These are phyloP conservation scores for Sceloporus tristichus DNA, from an alignment of 2,113 vertebrate species.

Conservation along the genomic window DNA sequence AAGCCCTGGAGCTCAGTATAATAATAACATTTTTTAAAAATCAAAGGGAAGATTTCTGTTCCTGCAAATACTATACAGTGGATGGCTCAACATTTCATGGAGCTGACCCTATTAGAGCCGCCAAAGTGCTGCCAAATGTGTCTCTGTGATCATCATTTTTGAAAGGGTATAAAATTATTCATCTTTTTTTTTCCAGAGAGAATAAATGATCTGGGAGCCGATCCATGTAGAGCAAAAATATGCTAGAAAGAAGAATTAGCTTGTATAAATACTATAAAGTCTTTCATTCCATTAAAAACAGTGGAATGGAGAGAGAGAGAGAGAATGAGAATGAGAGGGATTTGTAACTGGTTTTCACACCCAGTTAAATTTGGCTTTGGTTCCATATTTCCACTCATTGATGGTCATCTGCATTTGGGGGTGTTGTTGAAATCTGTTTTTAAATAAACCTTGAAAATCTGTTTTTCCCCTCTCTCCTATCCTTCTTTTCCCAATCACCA, in stretches of 20 bases:
- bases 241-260: conserved; percentile 18
- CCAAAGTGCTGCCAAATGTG: fast-evolving
- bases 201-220: not conserved
- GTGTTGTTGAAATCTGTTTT: not conserved
- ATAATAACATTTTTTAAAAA: not conserved
- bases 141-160: not conserved
- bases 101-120: not conserved
- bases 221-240: not conserved
- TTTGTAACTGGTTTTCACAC: not conserved
- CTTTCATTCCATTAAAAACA: not conserved
- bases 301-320: not conserved
- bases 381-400: conserved; percentile 13
- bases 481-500: conserved; percentile 7
- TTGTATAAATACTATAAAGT: not conserved
- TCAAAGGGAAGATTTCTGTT: not conserved
- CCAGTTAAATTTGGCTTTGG: not conserved
- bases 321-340: no score
- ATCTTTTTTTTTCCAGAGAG: not conserved
- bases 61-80: not conserved
- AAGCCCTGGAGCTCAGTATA: conserved; percentile 6
- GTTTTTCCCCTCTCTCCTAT: conserved; percentile 39
- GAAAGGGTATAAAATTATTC: not conserved
- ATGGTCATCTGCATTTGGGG: fast-evolving
- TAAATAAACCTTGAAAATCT: conserved; percentile 40
- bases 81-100: not conserved